Evolutionary conservation across 2,888 invertebrate species (phyloP), one percentile per base, ranked within the genome.

Genomic region (Hydrotaea diabolus): DNA sequence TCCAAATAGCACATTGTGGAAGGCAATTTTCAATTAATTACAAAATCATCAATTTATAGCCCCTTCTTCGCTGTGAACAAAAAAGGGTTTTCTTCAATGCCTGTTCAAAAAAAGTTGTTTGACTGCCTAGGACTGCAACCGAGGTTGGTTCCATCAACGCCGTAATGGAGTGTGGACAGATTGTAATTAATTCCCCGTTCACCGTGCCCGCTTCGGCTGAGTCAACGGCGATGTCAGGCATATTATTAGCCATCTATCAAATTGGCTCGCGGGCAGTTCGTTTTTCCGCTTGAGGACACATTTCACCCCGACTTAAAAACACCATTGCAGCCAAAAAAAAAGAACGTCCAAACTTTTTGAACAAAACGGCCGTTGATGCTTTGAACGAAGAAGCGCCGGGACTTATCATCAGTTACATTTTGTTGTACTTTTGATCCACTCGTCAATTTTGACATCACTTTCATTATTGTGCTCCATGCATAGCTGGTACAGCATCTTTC

Each of bases 241-340:
- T 87, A 89, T 71, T 83, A 80, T 83, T 89, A 91, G 88, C 88
- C 89, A 91, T 90, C 90, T 88, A 90, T 90, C 89, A 90, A 89
- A 89, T 87, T 72, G 53, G 23, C 82, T 71, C 55, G 86, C 31
- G 79, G 81, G 59, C 74, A 80, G 74, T 77, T 79, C 59, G 76
- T 62, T 86, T 83, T 86, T 86, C 82, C 85, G 69, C 83, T 85
- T 81, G 77, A 83, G 62, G 21, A 17, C 55, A 46, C 49, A 73
- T 71, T 75, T 71, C 39, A 2, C 64, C 21, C 1, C 57, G 7
- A 26, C 19, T 36, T 8, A n/a, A n/a, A 23, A 15, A 17, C 13
- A 39, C 57, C 26, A 49, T 7, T 57, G 72, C n/a, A n/a, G 19
- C 19, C 21, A 19, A 55, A 3, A 5, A 55, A 55, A 0, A 11